A percentile compares a stretch with the other conserved stretches of the same genome.
Conservation (phyloP, 1,140 invertebrate species). For the Drosophila mojavensis region DNA sequence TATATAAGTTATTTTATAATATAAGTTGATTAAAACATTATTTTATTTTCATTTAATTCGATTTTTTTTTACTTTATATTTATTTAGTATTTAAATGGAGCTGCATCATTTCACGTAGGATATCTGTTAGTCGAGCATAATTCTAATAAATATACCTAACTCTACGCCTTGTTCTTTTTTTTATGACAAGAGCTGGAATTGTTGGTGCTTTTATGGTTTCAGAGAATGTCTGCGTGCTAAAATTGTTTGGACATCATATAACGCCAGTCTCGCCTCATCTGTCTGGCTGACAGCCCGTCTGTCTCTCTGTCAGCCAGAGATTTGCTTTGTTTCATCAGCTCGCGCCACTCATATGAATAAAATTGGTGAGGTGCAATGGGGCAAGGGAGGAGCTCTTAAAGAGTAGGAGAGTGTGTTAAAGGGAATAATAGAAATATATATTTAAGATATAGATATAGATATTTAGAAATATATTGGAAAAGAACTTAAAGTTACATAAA, state of each 20-base stretch:
- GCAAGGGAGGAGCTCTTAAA: slow-evolving; percentile 50
- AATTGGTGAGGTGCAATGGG: slow-evolving; percentile 65
- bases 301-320: slow-evolving; percentile 19
- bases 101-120: not conserved
- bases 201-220: not conserved
- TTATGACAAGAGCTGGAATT: slow-evolving; percentile 33
- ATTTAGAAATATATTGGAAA: too few species aligned
- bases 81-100: too few species aligned
- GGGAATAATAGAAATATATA: not conserved
- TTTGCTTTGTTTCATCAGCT: slow-evolving; percentile 68
- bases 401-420: not conserved
- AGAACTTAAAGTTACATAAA: too few species aligned
- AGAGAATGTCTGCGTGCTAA: slow-evolving; percentile 5
- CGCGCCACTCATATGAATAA: slow-evolving; percentile 56
- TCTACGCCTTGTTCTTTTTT: slow-evolving; percentile 11
- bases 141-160: not conserved
- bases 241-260: slow-evolving; percentile 26
- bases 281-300: slow-evolving; percentile 25
- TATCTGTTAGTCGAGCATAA: not conserved
- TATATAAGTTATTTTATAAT: too few species aligned
- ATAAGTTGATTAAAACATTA: too few species aligned
- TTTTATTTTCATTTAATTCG: too few species aligned
- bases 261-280: slow-evolving; percentile 22
- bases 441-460: too few species aligned
- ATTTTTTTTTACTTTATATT: too few species aligned